Percentiles rank a stretch among this genome's conserved stretches.
These are phyloP conservation scores for Lagenorhynchus albirostris DNA, from an alignment of 2,113 vertebrate genomes.

Conservation along the genomic window DNA sequence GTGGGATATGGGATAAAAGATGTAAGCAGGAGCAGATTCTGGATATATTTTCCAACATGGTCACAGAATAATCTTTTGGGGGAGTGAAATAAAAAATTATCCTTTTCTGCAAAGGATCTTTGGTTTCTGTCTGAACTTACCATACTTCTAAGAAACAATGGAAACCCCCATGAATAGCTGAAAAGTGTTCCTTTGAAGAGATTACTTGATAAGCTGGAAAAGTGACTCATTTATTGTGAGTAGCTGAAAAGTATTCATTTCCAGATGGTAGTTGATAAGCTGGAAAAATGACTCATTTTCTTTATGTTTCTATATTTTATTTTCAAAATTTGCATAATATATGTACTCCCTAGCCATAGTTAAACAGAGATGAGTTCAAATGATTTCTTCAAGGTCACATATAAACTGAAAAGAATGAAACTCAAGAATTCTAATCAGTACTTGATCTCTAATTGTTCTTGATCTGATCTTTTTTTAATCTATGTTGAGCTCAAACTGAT, in stretches of 20 bases:
- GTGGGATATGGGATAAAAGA: background rate
- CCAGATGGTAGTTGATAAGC: background rate
- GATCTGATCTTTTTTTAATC: background rate
- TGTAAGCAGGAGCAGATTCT: background rate
- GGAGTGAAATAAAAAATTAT: background rate
- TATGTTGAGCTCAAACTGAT: background rate
- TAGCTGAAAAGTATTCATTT: background rate
- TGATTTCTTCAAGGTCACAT: conserved; percentile 8
- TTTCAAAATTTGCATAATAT: conserved; percentile 17
- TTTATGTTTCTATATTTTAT: background rate
- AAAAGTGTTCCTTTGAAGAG: background rate
- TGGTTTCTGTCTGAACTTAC: background rate
- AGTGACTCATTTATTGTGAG: background rate
- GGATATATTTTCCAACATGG: background rate
- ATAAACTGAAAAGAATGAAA: background rate
- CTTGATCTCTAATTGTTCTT: background rate
- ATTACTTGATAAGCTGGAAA: background rate
- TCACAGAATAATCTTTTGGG: background rate
- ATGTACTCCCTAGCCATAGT: background rate
- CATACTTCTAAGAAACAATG: background rate
- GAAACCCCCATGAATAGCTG: background rate
- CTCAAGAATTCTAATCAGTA: background rate
- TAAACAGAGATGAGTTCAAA: background rate
- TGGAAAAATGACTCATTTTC: background rate
- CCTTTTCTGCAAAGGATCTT: background rate